Base-by-base conservation (phyloP, 2,888 invertebrate genomes). In the Thymelicus acteon region DNA sequence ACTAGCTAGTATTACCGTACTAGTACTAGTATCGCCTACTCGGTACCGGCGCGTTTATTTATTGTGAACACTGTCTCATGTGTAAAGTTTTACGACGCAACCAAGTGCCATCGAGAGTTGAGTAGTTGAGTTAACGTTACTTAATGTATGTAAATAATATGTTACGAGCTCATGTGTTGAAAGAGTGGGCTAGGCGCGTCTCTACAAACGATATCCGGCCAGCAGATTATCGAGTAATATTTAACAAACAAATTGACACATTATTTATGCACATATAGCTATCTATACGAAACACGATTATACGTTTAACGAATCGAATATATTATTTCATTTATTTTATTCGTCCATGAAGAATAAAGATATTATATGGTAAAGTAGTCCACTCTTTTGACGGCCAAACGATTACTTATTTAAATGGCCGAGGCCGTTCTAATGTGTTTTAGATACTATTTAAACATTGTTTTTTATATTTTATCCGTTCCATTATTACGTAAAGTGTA, bases 21-120 rank as follows among this genome's bases (percentile, higher is more conserved):
- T 81, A 80, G 80, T 75, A 73, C 79, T 77, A 72, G 75, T 73
- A 13, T 44, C 44, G 12, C 44, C 44, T 40, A 40, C 44, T 44
- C 52, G 54, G 24, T 12, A 6, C 15, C 15, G 19, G 52, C 52
- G 52, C 19, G 1, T 74, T 75, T 79, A 80, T 81, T 82, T 81
- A 77, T 80, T 76, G 78, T 79, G 77, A 78, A 79, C 79, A 80
- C 73, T 82, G 77, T 79, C 72, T 78, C 77, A 81, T 83, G 79
- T 84, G 82, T 80, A 80, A 82, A 83, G 81, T 85, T 81, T 84
- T 85, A 84, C 85, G 85, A 90, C 86, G 91, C 91, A 90, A 93
- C 90, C 91, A 87, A 92, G 93, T 93, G 93, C 93, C 93, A 93
- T 93, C 85, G 85, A 89, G 82, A 88, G 89, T 91, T 89, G 82